Percentiles rank a stretch among this genome's conserved stretches.
These are phyloP conservation scores for Saccostrea cuccullata DNA, from an alignment of 1,140 invertebrate genomes.

Conservation along the genomic window DNA sequence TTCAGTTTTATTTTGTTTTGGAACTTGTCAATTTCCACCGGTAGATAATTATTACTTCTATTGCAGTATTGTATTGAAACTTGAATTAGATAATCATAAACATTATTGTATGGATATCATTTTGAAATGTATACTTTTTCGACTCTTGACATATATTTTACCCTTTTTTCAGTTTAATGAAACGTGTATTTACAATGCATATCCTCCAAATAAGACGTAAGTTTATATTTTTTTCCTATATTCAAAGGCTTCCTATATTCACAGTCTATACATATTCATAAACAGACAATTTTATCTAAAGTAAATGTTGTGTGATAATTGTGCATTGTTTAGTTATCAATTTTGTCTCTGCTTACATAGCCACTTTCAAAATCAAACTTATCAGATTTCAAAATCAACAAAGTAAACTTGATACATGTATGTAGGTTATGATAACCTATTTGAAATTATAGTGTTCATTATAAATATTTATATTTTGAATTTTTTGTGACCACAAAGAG, in stretches of 20 bases:
- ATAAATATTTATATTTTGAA: constrained; percentile 6
- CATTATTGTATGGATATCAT: no score
- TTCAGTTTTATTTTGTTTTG: constrained; percentile 10
- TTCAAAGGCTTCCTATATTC: no score
- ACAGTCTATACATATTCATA: no score
- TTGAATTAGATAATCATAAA: no score
- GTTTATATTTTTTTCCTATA: not conserved
- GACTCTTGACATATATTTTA: not conserved
- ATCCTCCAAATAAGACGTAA: constrained; percentile 51
- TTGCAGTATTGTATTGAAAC: not conserved
- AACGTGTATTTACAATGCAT: constrained; percentile 47
- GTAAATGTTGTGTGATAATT: no score
- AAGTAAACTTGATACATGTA: not conserved
- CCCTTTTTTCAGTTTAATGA: constrained; percentile 48
- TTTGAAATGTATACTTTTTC: no score
- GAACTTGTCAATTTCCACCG: constrained; percentile 44
- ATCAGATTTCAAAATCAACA: not conserved
- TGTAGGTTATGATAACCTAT: not conserved
- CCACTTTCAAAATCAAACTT: not conserved
- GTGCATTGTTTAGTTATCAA: no score
- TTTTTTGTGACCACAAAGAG: not conserved
- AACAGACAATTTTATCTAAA: no score
- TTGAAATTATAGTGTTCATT: not conserved
- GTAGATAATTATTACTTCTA: not conserved
- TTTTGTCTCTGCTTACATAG: not conserved